Evolutionary conservation across 2,888 invertebrate genomes (phyloP), one percentile per base, ranked within the genome.

Genomic region (Trissonchulus sp.): DNA sequence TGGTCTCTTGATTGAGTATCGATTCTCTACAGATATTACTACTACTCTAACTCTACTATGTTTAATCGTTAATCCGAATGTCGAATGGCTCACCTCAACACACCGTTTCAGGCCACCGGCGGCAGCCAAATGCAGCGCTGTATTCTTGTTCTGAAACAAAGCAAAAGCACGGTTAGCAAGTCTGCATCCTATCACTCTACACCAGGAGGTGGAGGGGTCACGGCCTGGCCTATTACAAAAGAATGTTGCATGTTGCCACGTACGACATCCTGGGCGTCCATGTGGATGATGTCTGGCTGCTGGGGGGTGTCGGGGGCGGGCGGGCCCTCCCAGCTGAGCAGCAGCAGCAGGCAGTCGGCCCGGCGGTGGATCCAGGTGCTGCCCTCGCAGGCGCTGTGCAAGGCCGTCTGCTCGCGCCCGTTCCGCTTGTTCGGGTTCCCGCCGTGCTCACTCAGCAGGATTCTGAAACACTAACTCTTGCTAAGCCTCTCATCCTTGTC

Each of bases 381-480:
- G 18, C 74, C 72, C 73, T 87, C 87, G 80, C 90, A 90, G 38
- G 89, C 88, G 79, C 88, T 86, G 82, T 90, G 90, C 76, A 90
- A 84, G 8, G 89, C 88, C 0, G 89, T 89, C 82, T 90, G 89
- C 81, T 90, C 89, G 68, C 86, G 84, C 30, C 86, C 88, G 83
- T 90, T 90, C 77, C 88, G 88, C 84, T 90, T 90, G 84, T 90
- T 90, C 31, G 90, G 90, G 84, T 90, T 90, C 8, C 90, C 90
- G 38, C 88, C 88, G 75, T 89, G 85, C 77, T 90, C 89, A 81
- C 87, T 88, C 35, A 90, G 85, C 82, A 90, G 90, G 77, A 89
- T 89, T 80, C 90, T 88, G 78, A 3, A 82, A 79, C 68, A 68
- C n/a, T n/a, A n/a, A n/a, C n/a, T n/a, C n/a, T n/a, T n/a, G n/a